Evolutionary conservation across 2,888 invertebrate genomes (phyloP).

Genomic region (Rutpela maculata): DNA sequence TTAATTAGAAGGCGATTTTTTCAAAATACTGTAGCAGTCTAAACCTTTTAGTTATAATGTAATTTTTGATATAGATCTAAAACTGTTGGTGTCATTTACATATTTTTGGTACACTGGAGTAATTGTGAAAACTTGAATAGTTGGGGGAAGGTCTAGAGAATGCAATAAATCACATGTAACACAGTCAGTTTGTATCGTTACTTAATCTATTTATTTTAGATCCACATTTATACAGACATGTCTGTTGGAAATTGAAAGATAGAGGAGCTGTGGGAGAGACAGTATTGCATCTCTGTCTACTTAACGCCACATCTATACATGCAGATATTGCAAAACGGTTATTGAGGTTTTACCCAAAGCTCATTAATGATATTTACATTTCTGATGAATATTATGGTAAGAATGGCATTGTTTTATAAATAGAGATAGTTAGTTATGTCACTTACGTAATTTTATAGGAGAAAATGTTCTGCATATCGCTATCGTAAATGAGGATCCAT

Average conservation of each 20-base stretch:
- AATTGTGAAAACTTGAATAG: too few relatives aligned
- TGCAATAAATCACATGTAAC: too few relatives aligned
- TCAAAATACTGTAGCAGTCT: too few relatives aligned
- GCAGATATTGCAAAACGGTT: slow-evolving; percentile 95
- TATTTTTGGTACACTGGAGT: too few relatives aligned
- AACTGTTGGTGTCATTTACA: too few relatives aligned
- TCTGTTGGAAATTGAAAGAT: slow-evolving; percentile 94
- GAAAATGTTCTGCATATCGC: slow-evolving; percentile 98
- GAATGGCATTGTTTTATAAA: not conserved
- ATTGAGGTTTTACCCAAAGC: slow-evolving; percentile 93
- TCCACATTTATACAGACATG: slow-evolving; percentile 85
- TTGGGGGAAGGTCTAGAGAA: too few relatives aligned
- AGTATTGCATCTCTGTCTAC: slow-evolving; percentile 92
- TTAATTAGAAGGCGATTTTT: too few relatives aligned
- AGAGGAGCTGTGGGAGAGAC: slow-evolving; percentile 98
- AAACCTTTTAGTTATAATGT: too few relatives aligned
- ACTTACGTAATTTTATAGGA: slow-evolving; percentile 76
- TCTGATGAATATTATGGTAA: slow-evolving; percentile 97
- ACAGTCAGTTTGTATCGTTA: too few relatives aligned
- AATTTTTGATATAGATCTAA: too few relatives aligned
- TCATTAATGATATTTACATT: slow-evolving; percentile 97
- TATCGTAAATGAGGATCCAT: slow-evolving; percentile 98
- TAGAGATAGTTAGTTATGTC: not conserved
- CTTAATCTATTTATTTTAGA: slow-evolving; percentile 69
- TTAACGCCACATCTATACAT: slow-evolving; percentile 93